Conservation (phyloP, 2,113 vertebrate genomes). For the Callocephalon fimbriatum region DNA sequence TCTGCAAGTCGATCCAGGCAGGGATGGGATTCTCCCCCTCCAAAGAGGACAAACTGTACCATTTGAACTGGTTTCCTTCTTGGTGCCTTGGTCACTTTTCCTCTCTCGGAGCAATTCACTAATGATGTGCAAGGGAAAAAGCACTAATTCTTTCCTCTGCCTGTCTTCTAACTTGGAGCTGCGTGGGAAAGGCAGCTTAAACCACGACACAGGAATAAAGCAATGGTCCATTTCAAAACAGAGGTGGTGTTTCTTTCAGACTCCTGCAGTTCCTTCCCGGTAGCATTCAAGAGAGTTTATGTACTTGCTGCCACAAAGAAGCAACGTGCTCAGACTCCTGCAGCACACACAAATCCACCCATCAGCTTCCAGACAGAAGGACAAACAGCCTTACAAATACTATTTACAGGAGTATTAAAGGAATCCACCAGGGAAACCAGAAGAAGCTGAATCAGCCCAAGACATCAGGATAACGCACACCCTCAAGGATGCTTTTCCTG, state of each 20-base stretch:
- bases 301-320: slow-evolving; percentile 12
- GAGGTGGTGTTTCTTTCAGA: background rate
- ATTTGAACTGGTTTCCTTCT: slow-evolving; percentile 62
- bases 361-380: background rate
- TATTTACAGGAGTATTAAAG: background rate
- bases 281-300: background rate
- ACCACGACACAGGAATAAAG: background rate
- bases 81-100: slow-evolving; percentile 1
- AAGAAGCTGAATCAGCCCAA: background rate
- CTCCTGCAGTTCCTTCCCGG: background rate
- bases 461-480: background rate
- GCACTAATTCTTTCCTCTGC: background rate
- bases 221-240: background rate
- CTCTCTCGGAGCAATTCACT: background rate
- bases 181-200: background rate
- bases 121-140: background rate
- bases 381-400: background rate
- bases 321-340: background rate
- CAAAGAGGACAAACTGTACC: slow-evolving; percentile 2
- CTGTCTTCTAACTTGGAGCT: background rate
- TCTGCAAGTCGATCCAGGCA: slow-evolving; percentile 36
- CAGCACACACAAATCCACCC: background rate
- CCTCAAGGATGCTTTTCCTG: background rate
- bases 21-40: background rate
- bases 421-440: background rate